These are phyloP conservation scores for Catocala sponsa DNA, from an alignment of 2,888 invertebrate genomes.

Conservation along the genomic window DNA sequence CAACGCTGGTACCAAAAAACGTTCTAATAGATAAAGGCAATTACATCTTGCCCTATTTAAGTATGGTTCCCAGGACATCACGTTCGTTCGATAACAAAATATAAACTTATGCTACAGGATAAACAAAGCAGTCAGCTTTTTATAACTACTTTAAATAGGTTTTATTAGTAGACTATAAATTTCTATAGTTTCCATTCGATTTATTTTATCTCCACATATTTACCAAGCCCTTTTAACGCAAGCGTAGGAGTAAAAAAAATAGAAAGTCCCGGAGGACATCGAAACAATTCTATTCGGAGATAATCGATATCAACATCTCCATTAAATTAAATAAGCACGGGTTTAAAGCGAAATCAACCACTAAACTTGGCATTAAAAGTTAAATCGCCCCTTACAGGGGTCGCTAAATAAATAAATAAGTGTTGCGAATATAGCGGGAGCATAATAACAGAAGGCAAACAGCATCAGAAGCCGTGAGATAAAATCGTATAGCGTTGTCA, in stretches of 20 bases:
- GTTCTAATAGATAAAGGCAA: too few relatives aligned
- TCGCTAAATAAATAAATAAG: constrained; percentile 85
- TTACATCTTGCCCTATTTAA: too few relatives aligned
- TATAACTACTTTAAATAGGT: too few relatives aligned
- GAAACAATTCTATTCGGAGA: constrained; percentile 27
- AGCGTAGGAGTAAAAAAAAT: not conserved
- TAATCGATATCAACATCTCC: constrained; percentile 49
- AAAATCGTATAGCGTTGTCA: constrained; percentile 89
- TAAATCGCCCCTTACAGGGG: constrained; percentile 81
- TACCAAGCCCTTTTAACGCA: not conserved
- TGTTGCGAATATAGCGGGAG: constrained; percentile 81
- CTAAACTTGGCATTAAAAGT: constrained; percentile 82
- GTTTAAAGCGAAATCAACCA: constrained; percentile 66
- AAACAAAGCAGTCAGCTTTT: too few relatives aligned
- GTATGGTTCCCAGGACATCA: too few relatives aligned
- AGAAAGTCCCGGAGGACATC: constrained; percentile 2
- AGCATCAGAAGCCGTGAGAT: constrained; percentile 88
- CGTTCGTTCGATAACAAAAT: too few relatives aligned
- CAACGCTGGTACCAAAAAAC: too few relatives aligned
- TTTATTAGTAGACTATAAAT: too few relatives aligned
- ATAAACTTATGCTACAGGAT: too few relatives aligned
- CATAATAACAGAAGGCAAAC: constrained; percentile 87
- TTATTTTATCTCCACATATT: too few relatives aligned
- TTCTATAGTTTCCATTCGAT: too few relatives aligned
- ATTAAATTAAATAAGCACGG: constrained; percentile 63